Conservation (phyloP, 2,113 vertebrate species). For the Rana temporaria region DNA sequence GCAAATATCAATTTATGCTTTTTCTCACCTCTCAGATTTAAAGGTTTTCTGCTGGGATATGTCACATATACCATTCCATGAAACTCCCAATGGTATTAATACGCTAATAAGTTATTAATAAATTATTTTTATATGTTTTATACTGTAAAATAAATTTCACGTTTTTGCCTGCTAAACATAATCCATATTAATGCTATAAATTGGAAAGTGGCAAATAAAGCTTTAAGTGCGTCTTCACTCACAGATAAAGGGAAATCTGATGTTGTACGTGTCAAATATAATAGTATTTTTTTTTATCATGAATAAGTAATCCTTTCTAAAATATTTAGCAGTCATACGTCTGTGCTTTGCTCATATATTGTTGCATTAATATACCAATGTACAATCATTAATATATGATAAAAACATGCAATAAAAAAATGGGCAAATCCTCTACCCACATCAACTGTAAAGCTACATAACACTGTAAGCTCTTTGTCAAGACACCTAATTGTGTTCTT, state of each 20-base stretch:
- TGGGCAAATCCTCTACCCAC: neutral
- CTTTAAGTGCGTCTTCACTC: neutral
- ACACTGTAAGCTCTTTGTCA: neutral
- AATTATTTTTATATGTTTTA: conserved; percentile 17
- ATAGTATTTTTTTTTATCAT: conserved; percentile 1
- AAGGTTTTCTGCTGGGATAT: neutral
- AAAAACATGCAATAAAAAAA: neutral
- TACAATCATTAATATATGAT: neutral
- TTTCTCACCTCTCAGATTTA: neutral
- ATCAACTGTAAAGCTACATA: neutral
- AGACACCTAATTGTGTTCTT: too few relatives aligned
- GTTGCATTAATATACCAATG: neutral
- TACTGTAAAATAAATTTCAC: conserved; percentile 4
- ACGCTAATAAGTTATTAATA: conserved; percentile 24
- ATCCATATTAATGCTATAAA: conserved; percentile 33
- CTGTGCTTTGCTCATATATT: neutral
- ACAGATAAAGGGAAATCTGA: conserved; percentile 15
- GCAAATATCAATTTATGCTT: neutral
- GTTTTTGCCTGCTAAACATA: conserved; percentile 12
- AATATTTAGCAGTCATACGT: conserved; percentile 11
- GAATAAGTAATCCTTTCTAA: conserved; percentile 11
- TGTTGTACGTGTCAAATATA: conserved; percentile 12
- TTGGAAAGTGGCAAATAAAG: conserved; percentile 15
- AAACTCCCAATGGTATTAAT: conserved; percentile 26
- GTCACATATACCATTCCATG: conserved; percentile 7